Conservation (phyloP, 2,797 vertebrate species). For the Monodelphis domestica region DNA sequence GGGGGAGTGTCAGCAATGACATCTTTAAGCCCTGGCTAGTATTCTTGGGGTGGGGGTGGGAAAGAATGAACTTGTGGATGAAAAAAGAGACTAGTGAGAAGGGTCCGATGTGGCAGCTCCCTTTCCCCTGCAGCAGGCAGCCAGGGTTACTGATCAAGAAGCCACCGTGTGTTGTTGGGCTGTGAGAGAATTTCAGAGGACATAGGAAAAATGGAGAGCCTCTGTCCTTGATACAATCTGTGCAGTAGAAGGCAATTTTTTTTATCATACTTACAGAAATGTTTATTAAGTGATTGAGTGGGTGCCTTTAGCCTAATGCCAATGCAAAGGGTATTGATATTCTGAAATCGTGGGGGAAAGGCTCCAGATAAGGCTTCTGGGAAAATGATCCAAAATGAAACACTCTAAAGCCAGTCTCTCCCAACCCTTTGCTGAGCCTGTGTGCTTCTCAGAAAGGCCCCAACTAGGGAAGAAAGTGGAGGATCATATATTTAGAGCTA, state of each 20-base stretch:
- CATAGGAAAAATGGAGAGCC: not conserved
- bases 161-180: not conserved
- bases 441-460: not conserved
- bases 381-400: not conserved
- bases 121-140: not conserved
- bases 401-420: not conserved
- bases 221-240: not conserved
- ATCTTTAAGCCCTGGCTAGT: not conserved
- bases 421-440: not conserved
- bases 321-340: not conserved
- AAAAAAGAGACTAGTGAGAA: not conserved
- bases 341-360: not conserved
- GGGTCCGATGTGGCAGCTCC: not conserved
- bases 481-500: not conserved
- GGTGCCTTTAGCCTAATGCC: accelerated
- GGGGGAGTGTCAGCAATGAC: not conserved
- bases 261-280: not conserved
- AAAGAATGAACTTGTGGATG: not conserved
- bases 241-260: not conserved
- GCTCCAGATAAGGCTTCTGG: not conserved
- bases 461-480: not conserved
- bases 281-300: not conserved
- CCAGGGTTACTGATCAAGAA: not conserved
- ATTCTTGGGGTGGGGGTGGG: not conserved
- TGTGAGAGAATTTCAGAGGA: not conserved